Percentiles rank a stretch among this genome's conserved stretches.
Evolutionary conservation across 2,113 vertebrate species (phyloP).

Genomic region (Cercocebus atys): DNA sequence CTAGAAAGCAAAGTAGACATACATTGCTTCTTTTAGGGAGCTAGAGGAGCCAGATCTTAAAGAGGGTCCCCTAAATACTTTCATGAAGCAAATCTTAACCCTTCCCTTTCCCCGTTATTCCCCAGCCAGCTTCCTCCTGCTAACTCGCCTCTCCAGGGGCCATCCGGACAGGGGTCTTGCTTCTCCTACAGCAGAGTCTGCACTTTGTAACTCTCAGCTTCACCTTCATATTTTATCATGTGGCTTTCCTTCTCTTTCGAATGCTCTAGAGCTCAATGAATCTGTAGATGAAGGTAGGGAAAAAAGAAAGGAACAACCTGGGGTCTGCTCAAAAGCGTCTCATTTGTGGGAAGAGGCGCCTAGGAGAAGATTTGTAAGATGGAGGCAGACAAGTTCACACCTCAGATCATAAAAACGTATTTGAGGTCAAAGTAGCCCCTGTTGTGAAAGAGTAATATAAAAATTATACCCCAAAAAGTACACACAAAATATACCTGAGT

Average conservation of each 20-base stretch:
- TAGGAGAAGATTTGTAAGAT: background rate
- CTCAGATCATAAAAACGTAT: background rate
- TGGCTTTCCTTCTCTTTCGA: background rate
- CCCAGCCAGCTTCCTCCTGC: rapidly evolving
- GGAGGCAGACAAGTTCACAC: background rate
- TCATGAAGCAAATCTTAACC: background rate
- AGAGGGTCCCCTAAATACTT: background rate
- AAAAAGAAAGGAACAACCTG: background rate
- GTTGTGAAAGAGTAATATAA: background rate
- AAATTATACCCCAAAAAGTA: background rate
- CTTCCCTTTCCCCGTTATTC: rapidly evolving
- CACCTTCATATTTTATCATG: too few relatives aligned
- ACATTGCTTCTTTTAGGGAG: background rate
- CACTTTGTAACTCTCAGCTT: background rate
- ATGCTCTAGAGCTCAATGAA: background rate
- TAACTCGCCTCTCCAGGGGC: rapidly evolving
- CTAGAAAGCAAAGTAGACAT: background rate
- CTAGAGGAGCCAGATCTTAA: background rate
- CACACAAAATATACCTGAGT: background rate
- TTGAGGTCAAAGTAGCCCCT: background rate
- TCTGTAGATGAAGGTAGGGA: background rate
- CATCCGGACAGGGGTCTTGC: background rate
- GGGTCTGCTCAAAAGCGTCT: background rate
- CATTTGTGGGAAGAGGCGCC: background rate
- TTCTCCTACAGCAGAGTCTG: too few relatives aligned